phyloP scores from a whole-genome alignment of 2,797 vertebrate species.

The Nyctalus aviator region DNA sequence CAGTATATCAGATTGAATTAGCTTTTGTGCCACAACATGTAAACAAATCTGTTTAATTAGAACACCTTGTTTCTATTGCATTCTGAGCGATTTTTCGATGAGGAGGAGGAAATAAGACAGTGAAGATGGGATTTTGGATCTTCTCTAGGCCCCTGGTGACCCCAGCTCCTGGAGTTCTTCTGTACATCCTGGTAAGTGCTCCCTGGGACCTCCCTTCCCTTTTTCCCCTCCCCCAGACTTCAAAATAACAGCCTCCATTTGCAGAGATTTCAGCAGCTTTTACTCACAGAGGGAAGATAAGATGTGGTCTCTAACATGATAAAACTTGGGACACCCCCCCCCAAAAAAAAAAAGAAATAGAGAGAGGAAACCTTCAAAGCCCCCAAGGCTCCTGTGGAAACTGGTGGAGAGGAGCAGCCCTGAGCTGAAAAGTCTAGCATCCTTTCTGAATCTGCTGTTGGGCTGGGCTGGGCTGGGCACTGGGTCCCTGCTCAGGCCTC shows the following conservation, averaged over 20 bases:
- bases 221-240: neutral
- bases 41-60: constrained; percentile 92
- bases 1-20: constrained; percentile 89
- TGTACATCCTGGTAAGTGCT: neutral
- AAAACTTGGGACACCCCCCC: neutral
- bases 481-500: neutral
- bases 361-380: neutral
- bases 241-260: constrained; percentile 1
- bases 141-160: neutral
- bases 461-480: fast-evolving
- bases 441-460: neutral
- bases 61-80: constrained; percentile 89
- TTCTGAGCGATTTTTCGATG: constrained; percentile 85
- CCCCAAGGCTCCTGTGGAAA: neutral
- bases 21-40: constrained; percentile 86
- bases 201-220: neutral
- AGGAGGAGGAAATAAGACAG: constrained; percentile 64
- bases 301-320: neutral
- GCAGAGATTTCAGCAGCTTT: constrained; percentile 52
- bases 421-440: neutral
- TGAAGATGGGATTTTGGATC: constrained; percentile 50
- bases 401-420: neutral
- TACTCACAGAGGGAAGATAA: neutral
- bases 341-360: neutral
- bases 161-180: neutral